Base-by-base conservation (phyloP, 64 coral and sea anemone species). In the Anthopleura sola region DNA sequence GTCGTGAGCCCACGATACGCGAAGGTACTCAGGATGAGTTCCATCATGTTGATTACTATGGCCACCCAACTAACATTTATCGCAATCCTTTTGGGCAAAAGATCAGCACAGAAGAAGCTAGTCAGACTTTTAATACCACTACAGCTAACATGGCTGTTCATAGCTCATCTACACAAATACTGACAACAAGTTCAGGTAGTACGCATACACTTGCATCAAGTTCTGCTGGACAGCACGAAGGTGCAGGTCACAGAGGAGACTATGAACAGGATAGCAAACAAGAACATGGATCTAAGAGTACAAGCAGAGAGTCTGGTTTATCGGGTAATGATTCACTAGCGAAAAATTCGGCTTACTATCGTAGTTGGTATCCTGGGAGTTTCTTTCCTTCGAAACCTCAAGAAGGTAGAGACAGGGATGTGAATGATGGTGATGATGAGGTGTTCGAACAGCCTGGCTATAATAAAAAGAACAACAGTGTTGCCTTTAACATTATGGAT, bases 311-410 rank as follows among this genome's bases (percentile, higher is more conserved):
- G 6, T 44, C 36, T 19, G 13, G 6, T 26, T 10, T 19, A 23
- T 16, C 20, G 6, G 17, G 7, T 44, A 44, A 21, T 17, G 44
- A 38, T 24, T 26, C 17, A 17, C 5, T 7, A 26, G 20, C 14
- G 3, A 24, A 38, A 6, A 79, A 79, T 79, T 18, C 82, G 20
- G 2, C 82, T 0, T 83, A 83, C 50, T 83, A 83, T 29, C 44
- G 50, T 37, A 83, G 82, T 49, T 83, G 82, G 82, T 83, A 83
- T 34, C 55, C 82, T 37, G 82, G 82, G 29, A 83, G 82, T 29
- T 83, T 83, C 47, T 83, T 83, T 24, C 50, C 82, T 46, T 79
- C 76, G 0, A 79, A 79, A n/a, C 38, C 16, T 71, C 13, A 71
- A 0, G 66, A 71, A 33, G 16, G 12, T 53, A 71, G 29, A 32